Percentiles rank a stretch among this genome's conserved stretches.
phyloP scores from a whole-genome alignment of 2,797 vertebrate genomes.

The Chiroxiphia lanceolata region DNA sequence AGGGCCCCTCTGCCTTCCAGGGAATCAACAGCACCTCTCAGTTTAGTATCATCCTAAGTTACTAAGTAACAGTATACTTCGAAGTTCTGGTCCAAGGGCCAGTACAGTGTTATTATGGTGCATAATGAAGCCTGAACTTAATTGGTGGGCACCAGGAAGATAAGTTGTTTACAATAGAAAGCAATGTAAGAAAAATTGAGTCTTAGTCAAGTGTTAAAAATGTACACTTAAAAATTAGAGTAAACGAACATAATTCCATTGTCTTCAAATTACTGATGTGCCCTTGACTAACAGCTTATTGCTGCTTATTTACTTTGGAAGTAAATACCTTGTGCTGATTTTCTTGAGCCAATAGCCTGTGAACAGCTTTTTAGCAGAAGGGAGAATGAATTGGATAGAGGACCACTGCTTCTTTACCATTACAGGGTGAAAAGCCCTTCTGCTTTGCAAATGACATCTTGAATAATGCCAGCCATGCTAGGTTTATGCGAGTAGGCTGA shows the following conservation, averaged over 20 bases:
- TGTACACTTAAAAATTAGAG: neutral
- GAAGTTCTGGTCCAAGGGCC: neutral
- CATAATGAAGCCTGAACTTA: neutral
- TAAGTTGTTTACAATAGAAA: neutral
- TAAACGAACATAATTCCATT: neutral
- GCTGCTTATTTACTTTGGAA: neutral
- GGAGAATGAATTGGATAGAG: neutral
- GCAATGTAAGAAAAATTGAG: neutral
- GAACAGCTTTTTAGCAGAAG: neutral
- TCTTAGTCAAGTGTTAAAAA: neutral
- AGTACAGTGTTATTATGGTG: neutral
- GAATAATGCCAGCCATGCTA: neutral
- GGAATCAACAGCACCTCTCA: neutral
- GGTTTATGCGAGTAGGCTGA: conserved; percentile 2
- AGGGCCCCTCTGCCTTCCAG: neutral
- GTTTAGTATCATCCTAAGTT: neutral
- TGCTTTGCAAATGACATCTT: conserved; percentile 19
- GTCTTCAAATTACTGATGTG: neutral
- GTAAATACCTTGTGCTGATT: neutral
- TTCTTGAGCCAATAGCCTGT: neutral
- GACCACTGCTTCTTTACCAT: neutral
- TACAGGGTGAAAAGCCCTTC: neutral
- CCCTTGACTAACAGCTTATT: neutral
- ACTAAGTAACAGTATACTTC: too few relatives aligned
- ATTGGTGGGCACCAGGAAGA: neutral